phyloP scores from a whole-genome alignment of 2,797 vertebrate genomes.

The Siniperca obscura region DNA sequence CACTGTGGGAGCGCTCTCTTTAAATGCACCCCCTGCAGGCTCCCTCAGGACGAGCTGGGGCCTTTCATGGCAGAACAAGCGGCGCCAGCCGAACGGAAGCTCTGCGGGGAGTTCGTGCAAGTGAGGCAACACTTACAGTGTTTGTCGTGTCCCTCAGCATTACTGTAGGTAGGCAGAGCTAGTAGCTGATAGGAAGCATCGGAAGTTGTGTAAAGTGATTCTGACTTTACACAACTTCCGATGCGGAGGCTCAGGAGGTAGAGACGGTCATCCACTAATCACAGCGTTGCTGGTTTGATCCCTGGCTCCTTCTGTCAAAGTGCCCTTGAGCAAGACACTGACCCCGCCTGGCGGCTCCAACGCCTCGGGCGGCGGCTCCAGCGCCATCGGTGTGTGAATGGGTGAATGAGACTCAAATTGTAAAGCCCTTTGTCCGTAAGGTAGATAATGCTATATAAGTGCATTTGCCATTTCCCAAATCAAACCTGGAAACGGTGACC shows the following conservation, averaged over 20 bases:
- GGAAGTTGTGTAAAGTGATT: not conserved
- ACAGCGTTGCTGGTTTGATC: not conserved
- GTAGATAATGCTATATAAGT: not conserved
- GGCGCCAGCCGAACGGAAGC: conserved; percentile 45
- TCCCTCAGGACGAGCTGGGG: conserved; percentile 24
- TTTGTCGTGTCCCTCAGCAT: conserved; percentile 36
- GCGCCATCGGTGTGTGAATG: not conserved
- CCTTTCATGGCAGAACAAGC: conserved; percentile 60
- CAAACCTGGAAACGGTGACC: no score
- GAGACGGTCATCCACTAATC: not conserved
- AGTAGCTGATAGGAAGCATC: not conserved
- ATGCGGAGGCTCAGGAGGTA: not conserved
- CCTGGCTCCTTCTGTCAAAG: not conserved
- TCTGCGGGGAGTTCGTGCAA: conserved; percentile 23
- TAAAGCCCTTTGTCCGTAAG: not conserved
- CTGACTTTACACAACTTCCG: not conserved
- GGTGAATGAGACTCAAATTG: not conserved
- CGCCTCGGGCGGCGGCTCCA: not conserved
- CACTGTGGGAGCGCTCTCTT: conserved; percentile 59
- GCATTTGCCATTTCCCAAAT: not conserved
- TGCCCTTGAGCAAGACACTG: not conserved
- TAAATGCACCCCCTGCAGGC: conserved; percentile 63
- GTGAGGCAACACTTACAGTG: conserved; percentile 22
- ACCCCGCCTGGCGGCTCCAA: not conserved
- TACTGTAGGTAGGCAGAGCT: conserved; percentile 5